A percentile compares a stretch with the other conserved stretches of the same genome.
Conservation (phyloP, 2,113 vertebrate genomes). For the Prietella phreatophila region DNA sequence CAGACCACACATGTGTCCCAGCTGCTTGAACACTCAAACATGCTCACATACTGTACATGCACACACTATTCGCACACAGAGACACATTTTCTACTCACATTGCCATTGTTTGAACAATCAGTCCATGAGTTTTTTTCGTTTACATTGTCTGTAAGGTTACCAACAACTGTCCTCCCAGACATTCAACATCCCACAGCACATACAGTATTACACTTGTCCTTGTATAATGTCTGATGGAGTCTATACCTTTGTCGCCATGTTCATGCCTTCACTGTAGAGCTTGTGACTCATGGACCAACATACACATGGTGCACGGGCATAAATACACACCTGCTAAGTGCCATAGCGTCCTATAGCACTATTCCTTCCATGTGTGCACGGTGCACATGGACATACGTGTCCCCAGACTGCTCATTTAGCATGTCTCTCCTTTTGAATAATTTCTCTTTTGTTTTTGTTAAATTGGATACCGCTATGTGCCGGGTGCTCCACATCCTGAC, state of each 20-base stretch:
- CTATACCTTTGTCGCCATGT: not conserved
- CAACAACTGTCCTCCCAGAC: not conserved
- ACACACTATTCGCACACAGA: not conserved
- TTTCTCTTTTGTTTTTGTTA: constrained; percentile 72
- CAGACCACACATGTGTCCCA: constrained; percentile 75
- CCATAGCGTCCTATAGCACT: constrained; percentile 44
- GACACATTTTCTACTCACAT: not conserved
- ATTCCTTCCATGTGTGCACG: constrained; percentile 44
- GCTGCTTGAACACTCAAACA: constrained; percentile 61
- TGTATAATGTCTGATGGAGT: constrained; percentile 1
- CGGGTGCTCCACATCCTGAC: constrained; percentile 17
- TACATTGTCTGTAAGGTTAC: not conserved
- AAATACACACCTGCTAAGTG: constrained; percentile 42
- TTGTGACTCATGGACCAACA: not conserved
- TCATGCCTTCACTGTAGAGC: not conserved
- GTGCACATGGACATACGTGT: constrained; percentile 60
- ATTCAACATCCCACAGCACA: not conserved
- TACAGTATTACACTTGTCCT: not conserved
- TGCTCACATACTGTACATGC: constrained; percentile 27
- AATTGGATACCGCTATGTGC: constrained; percentile 64
- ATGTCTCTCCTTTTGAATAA: constrained; percentile 68
- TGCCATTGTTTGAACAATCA: not conserved
- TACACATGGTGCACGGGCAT: not conserved
- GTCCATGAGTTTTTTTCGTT: constrained; percentile 5
- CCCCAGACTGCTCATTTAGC: constrained; percentile 68